phyloP scores from a whole-genome alignment of 1,140 invertebrate genomes.

The Sinella curviseta region DNA sequence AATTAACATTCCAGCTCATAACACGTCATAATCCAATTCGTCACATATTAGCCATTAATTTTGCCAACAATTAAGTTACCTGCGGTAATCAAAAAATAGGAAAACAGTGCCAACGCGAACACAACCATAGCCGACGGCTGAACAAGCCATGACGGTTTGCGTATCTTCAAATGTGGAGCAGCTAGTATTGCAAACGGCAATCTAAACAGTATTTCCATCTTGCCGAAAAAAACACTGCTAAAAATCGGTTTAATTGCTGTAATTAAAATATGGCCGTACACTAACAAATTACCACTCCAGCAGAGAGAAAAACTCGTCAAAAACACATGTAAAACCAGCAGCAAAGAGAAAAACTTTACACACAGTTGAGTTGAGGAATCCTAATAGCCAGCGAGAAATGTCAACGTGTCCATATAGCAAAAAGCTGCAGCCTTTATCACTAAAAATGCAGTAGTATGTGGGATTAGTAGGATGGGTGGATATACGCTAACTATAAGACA shows the following conservation, averaged over 20 bases:
- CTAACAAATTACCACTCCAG: too few relatives aligned
- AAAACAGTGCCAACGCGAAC: slow-evolving; percentile 83
- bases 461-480: too few relatives aligned
- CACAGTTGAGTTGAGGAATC: background rate
- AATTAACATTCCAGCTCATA: background rate
- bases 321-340: background rate
- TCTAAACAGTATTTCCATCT: slow-evolving; percentile 77
- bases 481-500: too few relatives aligned
- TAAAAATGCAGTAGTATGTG: too few relatives aligned
- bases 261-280: background rate
- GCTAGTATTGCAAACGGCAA: slow-evolving; percentile 81
- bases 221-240: background rate
- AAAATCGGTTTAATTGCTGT: background rate
- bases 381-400: background rate
- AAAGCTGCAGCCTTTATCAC: too few relatives aligned
- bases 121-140: slow-evolving; percentile 91
- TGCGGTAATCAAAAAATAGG: slow-evolving; percentile 97
- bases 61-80: slow-evolving; percentile 62
- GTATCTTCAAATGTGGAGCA: slow-evolving; percentile 89
- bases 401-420: slow-evolving; percentile 20
- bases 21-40: background rate
- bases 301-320: background rate
- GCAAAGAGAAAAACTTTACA: background rate
- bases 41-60: background rate
- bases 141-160: slow-evolving; percentile 85